phyloP scores from a whole-genome alignment of 2,888 invertebrate species.

The Nomada fabriciana region DNA sequence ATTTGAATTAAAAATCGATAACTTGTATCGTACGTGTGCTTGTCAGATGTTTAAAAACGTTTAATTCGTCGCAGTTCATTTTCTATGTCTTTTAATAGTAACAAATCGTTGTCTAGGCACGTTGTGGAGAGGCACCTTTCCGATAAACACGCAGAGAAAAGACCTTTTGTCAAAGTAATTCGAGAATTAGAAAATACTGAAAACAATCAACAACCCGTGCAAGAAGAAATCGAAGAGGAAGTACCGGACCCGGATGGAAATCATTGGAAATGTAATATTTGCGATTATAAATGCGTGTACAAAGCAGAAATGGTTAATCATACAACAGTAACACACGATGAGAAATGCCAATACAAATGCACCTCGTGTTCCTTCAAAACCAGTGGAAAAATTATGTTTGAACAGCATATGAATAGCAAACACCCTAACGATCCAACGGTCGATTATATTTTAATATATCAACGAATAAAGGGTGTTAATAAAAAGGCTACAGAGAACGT shows the following conservation, averaged over 20 bases:
- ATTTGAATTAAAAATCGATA: not conserved
- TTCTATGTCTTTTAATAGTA: conserved; percentile 74
- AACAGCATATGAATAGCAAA: conserved; percentile 87
- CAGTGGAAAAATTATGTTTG: conserved; percentile 86
- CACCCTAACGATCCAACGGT: conserved; percentile 85
- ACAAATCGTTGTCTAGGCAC: conserved; percentile 80
- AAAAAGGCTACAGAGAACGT: conserved; percentile 73
- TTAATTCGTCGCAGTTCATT: conserved; percentile 21
- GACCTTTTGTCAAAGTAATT: conserved; percentile 84
- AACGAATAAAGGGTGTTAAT: conserved; percentile 83
- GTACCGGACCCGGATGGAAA: conserved; percentile 85
- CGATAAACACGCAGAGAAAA: conserved; percentile 87
- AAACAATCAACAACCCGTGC: conserved; percentile 69
- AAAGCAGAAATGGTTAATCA: conserved; percentile 88
- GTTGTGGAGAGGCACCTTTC: conserved; percentile 89
- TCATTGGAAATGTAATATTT: conserved; percentile 90
- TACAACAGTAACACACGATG: conserved; percentile 86
- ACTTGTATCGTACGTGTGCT: conserved; percentile 12
- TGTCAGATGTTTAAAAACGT: conserved; percentile 64
- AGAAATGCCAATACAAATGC: conserved; percentile 90
- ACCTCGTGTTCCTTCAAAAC: conserved; percentile 88
- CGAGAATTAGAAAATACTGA: conserved; percentile 83
- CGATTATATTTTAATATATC: conserved; percentile 84
- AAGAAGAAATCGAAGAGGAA: conserved; percentile 78
- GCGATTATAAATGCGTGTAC: conserved; percentile 87